Evolutionary conservation across 1,140 invertebrate species (phyloP).

Genomic region (Scaptomyza graminum): DNA sequence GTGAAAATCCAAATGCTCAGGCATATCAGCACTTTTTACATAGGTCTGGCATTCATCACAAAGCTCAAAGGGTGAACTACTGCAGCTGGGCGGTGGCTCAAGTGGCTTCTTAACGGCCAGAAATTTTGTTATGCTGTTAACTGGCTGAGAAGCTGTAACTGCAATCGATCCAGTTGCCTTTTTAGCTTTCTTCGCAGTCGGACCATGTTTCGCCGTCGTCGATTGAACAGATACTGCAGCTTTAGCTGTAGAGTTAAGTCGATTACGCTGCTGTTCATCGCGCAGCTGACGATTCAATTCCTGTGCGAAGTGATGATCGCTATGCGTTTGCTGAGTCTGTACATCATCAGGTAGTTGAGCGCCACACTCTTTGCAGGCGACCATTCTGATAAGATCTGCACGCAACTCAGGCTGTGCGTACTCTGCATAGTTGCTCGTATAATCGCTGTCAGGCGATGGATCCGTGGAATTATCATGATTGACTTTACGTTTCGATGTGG

Average conservation of each 20-base stretch:
- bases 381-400: conserved; percentile 74
- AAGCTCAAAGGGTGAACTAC: conserved; percentile 76
- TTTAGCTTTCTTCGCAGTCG: conserved; percentile 46
- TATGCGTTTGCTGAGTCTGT: conserved; percentile 84
- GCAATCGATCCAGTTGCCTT: conserved; percentile 21
- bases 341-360: conserved; percentile 67
- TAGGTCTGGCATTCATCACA: conserved; percentile 87
- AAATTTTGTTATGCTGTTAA: conserved; percentile 61
- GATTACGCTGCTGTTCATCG: conserved; percentile 59
- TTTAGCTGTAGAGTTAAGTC: conserved; percentile 11
- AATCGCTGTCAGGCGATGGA: conserved; percentile 11
- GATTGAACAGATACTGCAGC: neutral
- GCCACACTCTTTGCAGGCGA: conserved; percentile 85
- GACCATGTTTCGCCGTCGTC: conserved; percentile 26
- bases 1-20: conserved; percentile 89
- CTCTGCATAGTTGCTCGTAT: conserved; percentile 65
- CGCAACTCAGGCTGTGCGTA: conserved; percentile 55
- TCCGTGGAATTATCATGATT: conserved; percentile 28
- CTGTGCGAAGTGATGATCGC: conserved; percentile 87
- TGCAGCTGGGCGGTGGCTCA: conserved; percentile 41
- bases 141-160: conserved; percentile 3
- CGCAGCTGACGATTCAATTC: conserved; percentile 85
- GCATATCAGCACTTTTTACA: conserved; percentile 85
- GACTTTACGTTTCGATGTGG: conserved; percentile 62
- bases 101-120: conserved; percentile 33